phyloP scores from a whole-genome alignment of 1,140 invertebrate genomes.

The Cheumatopsyche charites region DNA sequence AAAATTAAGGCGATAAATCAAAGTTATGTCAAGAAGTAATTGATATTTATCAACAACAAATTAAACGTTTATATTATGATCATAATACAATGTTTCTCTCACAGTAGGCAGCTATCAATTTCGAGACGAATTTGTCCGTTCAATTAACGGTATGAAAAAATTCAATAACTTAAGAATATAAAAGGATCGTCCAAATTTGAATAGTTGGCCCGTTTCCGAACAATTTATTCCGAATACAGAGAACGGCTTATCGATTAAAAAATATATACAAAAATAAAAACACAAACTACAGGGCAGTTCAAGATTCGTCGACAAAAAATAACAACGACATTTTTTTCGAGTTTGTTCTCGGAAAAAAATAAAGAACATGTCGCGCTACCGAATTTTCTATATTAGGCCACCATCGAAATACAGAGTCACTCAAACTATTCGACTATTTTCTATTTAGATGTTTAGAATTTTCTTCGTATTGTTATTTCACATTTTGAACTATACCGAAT shows the following conservation, averaged over 20 bases:
- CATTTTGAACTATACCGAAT: background rate
- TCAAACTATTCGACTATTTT: background rate
- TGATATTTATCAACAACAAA: slow-evolving; percentile 14
- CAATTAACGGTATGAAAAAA: too few species aligned
- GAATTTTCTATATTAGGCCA: slow-evolving; percentile 35
- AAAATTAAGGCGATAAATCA: slow-evolving; percentile 16
- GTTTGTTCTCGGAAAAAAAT: background rate
- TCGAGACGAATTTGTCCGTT: too few species aligned
- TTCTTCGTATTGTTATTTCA: background rate
- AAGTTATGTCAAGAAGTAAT: slow-evolving; percentile 15
- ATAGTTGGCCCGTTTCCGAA: slow-evolving; percentile 3
- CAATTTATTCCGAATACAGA: slow-evolving; percentile 40
- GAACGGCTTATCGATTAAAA: slow-evolving; percentile 41
- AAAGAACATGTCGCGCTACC: slow-evolving; percentile 31
- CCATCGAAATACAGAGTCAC: slow-evolving; percentile 20
- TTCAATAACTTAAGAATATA: too few species aligned
- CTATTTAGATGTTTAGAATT: background rate
- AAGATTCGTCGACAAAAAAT: slow-evolving; percentile 20
- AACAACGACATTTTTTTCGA: slow-evolving; percentile 15
- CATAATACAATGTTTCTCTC: too few species aligned
- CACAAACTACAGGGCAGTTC: slow-evolving; percentile 9
- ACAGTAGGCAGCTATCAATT: too few species aligned
- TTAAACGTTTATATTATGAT: slow-evolving; percentile 6
- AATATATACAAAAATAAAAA: slow-evolving; percentile 33
- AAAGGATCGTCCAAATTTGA: too few species aligned